Evolutionary conservation across 2,113 vertebrate genomes (phyloP), one percentile per base, ranked within the genome.

Genomic region (Gambusia holbrooki): DNA sequence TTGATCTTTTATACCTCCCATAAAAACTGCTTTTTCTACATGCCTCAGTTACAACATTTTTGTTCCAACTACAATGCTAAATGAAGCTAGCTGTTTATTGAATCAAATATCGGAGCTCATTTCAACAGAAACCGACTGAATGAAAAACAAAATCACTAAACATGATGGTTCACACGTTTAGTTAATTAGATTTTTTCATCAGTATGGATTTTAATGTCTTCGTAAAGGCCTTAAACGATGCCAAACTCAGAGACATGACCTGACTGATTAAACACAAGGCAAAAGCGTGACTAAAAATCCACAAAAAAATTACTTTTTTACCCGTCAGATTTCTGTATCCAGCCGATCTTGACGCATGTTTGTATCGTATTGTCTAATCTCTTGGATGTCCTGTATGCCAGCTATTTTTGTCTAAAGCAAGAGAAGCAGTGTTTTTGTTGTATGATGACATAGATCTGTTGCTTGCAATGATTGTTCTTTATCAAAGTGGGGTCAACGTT

Each of bases 381-480:
- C 81, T 92, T 88, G 89, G 84, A 90, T 83, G 87, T 90, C 86
- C 87, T 86, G 89, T 92, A 86, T 91, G 88, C 89, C 90, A 83
- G 89, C 71, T 76, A 84, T 92, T 91, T 89, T 88, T 83, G 88
- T 93, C 90, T 76, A 84, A 88, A 89, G 87, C 90, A 88, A 89
- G 77, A 89, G 77, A 88, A 87, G 84, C 87, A 73, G 85, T 89
- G 84, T 92, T 92, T 58, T 84, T 90, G 87, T 93, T 35, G 85
- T 90, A 87, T 75, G 89, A 90, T 88, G 75, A 90, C 87, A 85
- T 91, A 85, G 83, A 87, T 85, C 69, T 91, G 87, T 92, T 91
- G 90, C 90, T 92, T 93, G 90, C 92, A 89, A 90, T 93, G 88
- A 85, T 89, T 90, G 84, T 90, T 90, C 80, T 92, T 90, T 87